Conservation (phyloP, 2,888 invertebrate species). For the Tanytarsus gracilentus region DNA sequence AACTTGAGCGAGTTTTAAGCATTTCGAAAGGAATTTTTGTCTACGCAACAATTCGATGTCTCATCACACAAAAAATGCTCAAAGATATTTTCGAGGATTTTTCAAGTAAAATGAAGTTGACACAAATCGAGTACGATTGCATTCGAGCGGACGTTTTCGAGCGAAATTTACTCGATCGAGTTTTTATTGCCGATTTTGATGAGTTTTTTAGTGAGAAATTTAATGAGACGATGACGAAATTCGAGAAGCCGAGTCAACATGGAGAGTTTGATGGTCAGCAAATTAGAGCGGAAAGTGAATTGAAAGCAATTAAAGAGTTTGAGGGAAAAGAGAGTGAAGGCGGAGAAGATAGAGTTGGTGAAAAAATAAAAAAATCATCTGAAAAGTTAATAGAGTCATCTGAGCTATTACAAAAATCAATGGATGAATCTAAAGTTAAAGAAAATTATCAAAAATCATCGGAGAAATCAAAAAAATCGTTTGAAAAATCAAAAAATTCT, state of each 20-base stretch:
- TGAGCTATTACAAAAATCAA: too few relatives aligned
- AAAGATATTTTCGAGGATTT: neutral
- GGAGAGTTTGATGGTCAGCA: too few relatives aligned
- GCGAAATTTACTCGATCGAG: neutral
- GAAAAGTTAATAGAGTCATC: too few relatives aligned
- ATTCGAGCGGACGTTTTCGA: neutral
- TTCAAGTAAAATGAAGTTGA: neutral
- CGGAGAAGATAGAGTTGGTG: too few relatives aligned
- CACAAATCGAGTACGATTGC: neutral
- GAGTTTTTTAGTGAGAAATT: constrained; percentile 1
- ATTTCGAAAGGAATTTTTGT: neutral
- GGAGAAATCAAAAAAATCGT: too few relatives aligned
- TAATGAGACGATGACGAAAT: neutral
- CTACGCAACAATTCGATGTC: neutral
- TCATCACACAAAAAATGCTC: neutral
- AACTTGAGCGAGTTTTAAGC: neutral
- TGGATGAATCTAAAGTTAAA: too few relatives aligned
- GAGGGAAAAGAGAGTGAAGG: too few relatives aligned
- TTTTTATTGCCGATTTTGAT: neutral
- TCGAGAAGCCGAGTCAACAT: neutral
- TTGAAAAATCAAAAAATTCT: too few relatives aligned
- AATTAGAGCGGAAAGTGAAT: too few relatives aligned
- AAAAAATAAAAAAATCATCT: too few relatives aligned
- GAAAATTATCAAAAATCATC: too few relatives aligned
- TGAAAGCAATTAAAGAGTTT: too few relatives aligned